Evolutionary conservation across 2,113 vertebrate species (phyloP).

Genomic region (Pelusios castaneus): DNA sequence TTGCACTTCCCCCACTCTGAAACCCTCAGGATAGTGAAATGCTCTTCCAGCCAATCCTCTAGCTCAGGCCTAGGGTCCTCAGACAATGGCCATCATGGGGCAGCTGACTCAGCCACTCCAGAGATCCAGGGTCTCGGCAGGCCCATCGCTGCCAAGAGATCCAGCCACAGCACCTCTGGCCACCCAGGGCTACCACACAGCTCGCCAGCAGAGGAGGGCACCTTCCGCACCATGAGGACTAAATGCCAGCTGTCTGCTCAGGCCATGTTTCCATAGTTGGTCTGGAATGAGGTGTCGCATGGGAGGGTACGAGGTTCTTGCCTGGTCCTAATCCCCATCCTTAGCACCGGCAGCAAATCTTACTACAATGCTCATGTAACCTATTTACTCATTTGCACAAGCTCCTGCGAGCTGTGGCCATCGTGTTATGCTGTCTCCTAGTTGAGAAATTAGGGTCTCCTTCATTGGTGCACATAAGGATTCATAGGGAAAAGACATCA

Average conservation of each 20-base stretch:
- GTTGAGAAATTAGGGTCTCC: background rate
- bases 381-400: background rate
- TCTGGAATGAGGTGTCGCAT: background rate
- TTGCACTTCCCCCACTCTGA: background rate
- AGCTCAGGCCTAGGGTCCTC: background rate
- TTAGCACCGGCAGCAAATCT: background rate
- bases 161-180: background rate
- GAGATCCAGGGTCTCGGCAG: background rate
- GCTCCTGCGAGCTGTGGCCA: background rate
- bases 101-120: background rate
- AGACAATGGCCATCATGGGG: background rate
- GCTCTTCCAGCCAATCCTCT: background rate
- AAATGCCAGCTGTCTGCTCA: background rate
- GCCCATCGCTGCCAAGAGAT: background rate
- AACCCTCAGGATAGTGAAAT: background rate
- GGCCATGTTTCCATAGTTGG: background rate
- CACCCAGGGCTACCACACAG: background rate
- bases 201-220: background rate
- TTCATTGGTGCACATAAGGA: background rate
- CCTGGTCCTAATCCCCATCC: background rate
- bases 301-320: background rate
- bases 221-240: background rate
- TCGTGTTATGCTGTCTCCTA: rapidly evolving
- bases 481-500: rapidly evolving
- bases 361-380: background rate